These are phyloP conservation scores for Xenops minutus DNA, from an alignment of 2,797 vertebrate genomes.

Conservation along the genomic window DNA sequence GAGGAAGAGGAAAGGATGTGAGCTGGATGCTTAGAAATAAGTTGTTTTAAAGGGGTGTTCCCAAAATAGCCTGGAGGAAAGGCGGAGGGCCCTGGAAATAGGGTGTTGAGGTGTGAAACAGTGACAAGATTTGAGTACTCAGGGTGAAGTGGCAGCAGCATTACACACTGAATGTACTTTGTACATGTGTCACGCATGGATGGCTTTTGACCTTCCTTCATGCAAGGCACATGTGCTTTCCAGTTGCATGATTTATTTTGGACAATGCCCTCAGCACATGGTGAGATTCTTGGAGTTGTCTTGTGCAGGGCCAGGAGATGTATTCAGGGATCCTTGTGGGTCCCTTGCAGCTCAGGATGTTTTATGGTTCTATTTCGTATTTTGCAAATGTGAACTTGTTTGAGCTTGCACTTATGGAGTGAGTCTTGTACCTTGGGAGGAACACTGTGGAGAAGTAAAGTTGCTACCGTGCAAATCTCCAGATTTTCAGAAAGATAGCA, in stretches of 20 bases:
- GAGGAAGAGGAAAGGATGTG: background rate
- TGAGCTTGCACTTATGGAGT: fast-evolving
- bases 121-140: background rate
- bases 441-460: background rate
- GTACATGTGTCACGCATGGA: fast-evolving
- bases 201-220: background rate
- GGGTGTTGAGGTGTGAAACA: background rate
- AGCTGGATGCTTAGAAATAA: background rate
- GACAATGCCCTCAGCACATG: background rate
- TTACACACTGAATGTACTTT: background rate
- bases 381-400: background rate
- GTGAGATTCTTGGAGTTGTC: background rate
- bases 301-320: background rate
- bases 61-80: background rate
- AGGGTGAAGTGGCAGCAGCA: background rate
- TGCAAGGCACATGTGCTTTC: background rate
- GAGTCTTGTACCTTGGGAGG: background rate
- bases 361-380: background rate
- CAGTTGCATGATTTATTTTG: background rate
- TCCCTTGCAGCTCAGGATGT: background rate
- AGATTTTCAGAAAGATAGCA: background rate
- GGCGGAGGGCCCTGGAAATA: background rate
- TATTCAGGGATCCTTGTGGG: fast-evolving
- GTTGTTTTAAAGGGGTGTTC: background rate
- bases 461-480: background rate